Conservation (phyloP, 1,140 invertebrate genomes). For the Drosophila watanabei region DNA sequence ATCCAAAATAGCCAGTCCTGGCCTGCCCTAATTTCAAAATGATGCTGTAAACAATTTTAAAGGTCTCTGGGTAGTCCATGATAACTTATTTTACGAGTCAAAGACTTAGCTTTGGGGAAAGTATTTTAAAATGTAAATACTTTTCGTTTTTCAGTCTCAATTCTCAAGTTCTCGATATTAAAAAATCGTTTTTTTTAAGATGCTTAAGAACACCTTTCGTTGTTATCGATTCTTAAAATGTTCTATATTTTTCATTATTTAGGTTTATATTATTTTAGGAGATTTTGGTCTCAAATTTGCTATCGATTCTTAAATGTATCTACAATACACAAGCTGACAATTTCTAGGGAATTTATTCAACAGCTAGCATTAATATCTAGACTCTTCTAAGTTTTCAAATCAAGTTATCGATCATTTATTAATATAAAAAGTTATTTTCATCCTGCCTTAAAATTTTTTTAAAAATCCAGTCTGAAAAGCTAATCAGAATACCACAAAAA, state of each 20-base stretch:
- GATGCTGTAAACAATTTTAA: constrained; percentile 17
- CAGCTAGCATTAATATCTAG: too few relatives aligned
- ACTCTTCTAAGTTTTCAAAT: neutral
- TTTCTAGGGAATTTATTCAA: neutral
- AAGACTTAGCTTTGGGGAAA: too few relatives aligned
- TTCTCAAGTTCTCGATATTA: too few relatives aligned
- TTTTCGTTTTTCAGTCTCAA: too few relatives aligned
- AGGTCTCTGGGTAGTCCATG: neutral
- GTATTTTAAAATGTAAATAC: too few relatives aligned
- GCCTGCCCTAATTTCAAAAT: constrained; percentile 44
- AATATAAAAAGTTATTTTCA: neutral
- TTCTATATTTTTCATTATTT: too few relatives aligned
- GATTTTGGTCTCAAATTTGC: too few relatives aligned
- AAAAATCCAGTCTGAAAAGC: neutral
- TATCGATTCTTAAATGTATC: too few relatives aligned
- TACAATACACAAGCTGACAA: neutral
- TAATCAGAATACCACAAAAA: neutral
- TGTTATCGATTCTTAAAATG: neutral
- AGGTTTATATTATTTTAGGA: too few relatives aligned
- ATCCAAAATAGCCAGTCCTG: constrained; percentile 18
- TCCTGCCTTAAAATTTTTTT: neutral
- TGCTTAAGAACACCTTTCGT: too few relatives aligned
- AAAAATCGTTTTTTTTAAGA: too few relatives aligned
- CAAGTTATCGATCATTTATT: neutral
- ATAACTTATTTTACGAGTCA: too few relatives aligned